These are phyloP conservation scores for Orestias chungarensis DNA, from an alignment of 2,797 vertebrate species.

Conservation along the genomic window DNA sequence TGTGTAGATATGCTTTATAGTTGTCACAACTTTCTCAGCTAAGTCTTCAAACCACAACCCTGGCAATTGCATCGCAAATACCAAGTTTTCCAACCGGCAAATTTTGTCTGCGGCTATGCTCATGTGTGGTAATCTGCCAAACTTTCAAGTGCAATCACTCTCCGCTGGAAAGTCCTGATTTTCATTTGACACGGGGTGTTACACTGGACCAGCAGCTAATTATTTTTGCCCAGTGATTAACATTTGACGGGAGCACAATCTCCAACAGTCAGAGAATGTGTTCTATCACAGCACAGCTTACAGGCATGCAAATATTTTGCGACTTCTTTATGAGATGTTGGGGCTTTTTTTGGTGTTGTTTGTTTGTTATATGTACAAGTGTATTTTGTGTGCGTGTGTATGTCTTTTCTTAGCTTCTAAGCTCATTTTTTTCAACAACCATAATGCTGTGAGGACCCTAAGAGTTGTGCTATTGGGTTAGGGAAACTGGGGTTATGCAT, in stretches of 20 bases:
- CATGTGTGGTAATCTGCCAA: constrained; percentile 73
- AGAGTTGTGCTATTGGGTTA: too few species aligned
- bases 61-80: constrained; percentile 73
- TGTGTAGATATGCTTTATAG: constrained; percentile 53
- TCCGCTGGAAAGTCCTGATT: constrained; percentile 63
- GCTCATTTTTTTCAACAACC: too few species aligned
- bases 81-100: constrained; percentile 72
- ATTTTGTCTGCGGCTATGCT: constrained; percentile 71
- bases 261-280: constrained; percentile 39
- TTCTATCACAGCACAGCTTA: constrained; percentile 53
- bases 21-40: constrained; percentile 55
- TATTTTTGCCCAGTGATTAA: constrained; percentile 65
- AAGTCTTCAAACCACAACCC: constrained; percentile 68
- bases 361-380: constrained; percentile 9
- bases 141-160: constrained; percentile 76
- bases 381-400: not conserved
- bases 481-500: too few species aligned
- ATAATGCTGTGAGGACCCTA: too few species aligned
- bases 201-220: constrained; percentile 68
- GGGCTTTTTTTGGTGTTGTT: not conserved
- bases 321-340: constrained; percentile 4
- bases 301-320: constrained; percentile 9
- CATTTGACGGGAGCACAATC: constrained; percentile 66
- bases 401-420: too few species aligned
- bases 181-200: constrained; percentile 69